Evolutionary conservation across 2,797 vertebrate species (phyloP).

Genomic region (Delichon dasypus): DNA sequence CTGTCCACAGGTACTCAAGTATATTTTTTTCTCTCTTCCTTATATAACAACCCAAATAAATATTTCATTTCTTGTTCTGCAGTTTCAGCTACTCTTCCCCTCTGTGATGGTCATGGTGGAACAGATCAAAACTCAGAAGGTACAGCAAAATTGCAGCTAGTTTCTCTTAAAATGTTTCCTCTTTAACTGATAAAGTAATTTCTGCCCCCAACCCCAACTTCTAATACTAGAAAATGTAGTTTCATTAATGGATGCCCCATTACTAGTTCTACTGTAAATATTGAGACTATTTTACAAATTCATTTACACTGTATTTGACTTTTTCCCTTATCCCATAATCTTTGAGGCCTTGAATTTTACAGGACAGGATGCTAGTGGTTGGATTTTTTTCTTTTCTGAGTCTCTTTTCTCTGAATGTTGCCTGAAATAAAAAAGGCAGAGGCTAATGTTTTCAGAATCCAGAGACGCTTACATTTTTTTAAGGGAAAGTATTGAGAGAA

Average conservation of each 20-base stretch:
- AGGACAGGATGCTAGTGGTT: neutral
- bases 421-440: neutral
- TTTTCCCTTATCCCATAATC: neutral
- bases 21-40: neutral
- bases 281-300: neutral
- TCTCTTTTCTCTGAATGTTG: neutral
- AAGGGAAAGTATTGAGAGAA: neutral
- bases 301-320: neutral
- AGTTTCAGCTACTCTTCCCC: constrained; percentile 98
- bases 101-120: constrained; percentile 97
- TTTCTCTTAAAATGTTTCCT: neutral
- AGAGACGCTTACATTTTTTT: neutral
- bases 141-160: constrained; percentile 45
- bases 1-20: neutral
- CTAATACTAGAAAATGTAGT: neutral
- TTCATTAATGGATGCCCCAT: neutral
- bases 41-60: neutral
- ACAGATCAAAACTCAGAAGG: constrained; percentile 96
- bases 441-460: neutral
- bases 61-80: constrained; percentile 18
- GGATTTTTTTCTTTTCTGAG: neutral
- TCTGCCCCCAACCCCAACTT: neutral
- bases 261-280: neutral
- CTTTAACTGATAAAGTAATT: neutral
- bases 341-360: neutral